A percentile compares a stretch with the other conserved stretches of the same genome.
Evolutionary conservation across 1,140 invertebrate genomes (phyloP).

Genomic region (Physella acuta): DNA sequence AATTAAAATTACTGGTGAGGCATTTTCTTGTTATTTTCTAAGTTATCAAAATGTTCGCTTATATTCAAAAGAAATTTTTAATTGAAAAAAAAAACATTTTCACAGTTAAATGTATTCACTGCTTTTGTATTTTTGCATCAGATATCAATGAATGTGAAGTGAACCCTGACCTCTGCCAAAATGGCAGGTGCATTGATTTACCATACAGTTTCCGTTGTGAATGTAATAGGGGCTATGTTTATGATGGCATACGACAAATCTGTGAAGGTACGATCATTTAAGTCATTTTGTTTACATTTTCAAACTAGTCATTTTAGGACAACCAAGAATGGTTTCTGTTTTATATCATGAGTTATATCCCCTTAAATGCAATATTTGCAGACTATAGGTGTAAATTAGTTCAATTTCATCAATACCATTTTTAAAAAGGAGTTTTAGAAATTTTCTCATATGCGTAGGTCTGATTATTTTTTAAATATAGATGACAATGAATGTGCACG

Average conservation of each 20-base stretch:
- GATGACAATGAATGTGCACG: constrained; percentile 54
- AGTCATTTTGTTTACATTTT: too few species aligned
- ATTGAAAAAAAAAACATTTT: too few species aligned
- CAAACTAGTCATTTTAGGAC: too few species aligned
- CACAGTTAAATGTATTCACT: too few species aligned
- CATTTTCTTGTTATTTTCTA: too few species aligned
- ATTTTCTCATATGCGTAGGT: neutral
- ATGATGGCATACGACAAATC: constrained; percentile 60
- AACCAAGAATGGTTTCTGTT: too few species aligned
- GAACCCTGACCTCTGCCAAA: constrained; percentile 67
- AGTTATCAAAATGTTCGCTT: too few species aligned
- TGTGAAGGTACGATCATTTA: constrained; percentile 58
- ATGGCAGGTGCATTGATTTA: constrained; percentile 78
- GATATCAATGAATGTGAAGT: constrained; percentile 75
- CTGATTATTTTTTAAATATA: constrained; percentile 21
- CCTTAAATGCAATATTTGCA: too few species aligned
- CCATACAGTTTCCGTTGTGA: constrained; percentile 70
- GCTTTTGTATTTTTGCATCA: constrained; percentile 39
- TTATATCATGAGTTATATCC: too few species aligned
- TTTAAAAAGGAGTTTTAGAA: neutral
- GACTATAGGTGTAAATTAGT: too few species aligned
- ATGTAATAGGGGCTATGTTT: constrained; percentile 51
- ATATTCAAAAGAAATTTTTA: too few species aligned
- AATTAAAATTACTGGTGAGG: constrained; percentile 34
- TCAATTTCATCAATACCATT: too few species aligned